phyloP scores from a whole-genome alignment of 30 jellyfish, hydroid and myxozoan species.

The Hydractinia echinata region DNA sequence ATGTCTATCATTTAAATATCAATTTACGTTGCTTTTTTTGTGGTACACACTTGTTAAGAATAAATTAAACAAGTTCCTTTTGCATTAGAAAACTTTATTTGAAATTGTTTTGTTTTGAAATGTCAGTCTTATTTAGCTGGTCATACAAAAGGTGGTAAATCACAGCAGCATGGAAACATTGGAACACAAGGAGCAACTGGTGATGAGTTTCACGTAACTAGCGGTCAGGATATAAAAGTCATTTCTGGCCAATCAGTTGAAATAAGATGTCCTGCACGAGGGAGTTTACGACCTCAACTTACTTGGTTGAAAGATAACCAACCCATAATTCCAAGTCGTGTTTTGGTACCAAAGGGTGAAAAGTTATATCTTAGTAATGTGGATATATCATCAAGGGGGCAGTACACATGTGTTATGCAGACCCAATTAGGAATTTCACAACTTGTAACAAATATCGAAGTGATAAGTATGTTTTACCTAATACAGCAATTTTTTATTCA shows the following conservation, averaged over 20 bases:
- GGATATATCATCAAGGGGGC: constrained; percentile 37
- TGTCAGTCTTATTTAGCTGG: neutral
- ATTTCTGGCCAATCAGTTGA: constrained; percentile 12
- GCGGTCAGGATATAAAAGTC: neutral
- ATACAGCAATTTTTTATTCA: neutral
- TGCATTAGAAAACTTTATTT: no score
- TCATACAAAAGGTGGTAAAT: neutral
- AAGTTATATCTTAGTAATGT: constrained; percentile 42
- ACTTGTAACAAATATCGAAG: constrained; percentile 54
- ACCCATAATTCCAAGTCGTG: constrained; percentile 29
- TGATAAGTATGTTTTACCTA: constrained; percentile 37
- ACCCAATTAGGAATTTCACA: constrained; percentile 55
- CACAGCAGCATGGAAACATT: no score
- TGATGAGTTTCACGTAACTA: neutral
- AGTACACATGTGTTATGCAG: constrained; percentile 49
- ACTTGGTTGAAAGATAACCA: constrained; percentile 51
- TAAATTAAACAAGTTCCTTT: no score
- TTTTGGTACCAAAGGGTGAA: constrained; percentile 43
- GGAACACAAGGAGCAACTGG: no score
- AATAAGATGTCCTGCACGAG: constrained; percentile 66
- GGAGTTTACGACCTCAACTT: constrained; percentile 48
- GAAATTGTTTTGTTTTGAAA: no score
- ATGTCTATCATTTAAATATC: no score
- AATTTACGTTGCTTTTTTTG: no score
- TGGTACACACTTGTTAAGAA: no score